These are phyloP conservation scores for Amblyopsis rosae DNA, from an alignment of 2,113 vertebrate species.

Conservation along the genomic window DNA sequence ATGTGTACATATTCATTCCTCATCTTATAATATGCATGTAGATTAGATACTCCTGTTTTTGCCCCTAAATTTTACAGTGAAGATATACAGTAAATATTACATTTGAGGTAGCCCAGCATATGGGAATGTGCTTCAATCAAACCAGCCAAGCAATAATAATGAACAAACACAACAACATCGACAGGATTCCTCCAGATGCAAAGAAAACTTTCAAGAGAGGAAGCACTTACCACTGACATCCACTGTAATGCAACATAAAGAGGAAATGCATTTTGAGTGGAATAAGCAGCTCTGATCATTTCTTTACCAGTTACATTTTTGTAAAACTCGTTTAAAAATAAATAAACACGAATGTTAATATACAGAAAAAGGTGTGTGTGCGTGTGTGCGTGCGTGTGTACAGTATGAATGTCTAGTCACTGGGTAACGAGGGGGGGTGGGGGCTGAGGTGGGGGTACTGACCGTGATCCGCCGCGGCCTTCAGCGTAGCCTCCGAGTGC, in stretches of 20 bases:
- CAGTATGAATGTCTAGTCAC: constrained; percentile 9
- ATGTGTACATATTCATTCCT: too few species aligned
- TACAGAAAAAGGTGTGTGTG: not conserved
- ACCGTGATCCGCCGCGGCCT: constrained; percentile 91
- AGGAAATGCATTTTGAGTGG: constrained; percentile 20
- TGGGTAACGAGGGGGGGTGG: not conserved
- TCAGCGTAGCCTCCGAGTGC: constrained; percentile 96
- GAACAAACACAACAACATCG: not conserved
- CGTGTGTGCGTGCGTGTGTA: not conserved
- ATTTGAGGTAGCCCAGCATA: not conserved
- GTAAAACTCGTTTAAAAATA: not conserved
- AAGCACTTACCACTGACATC: constrained; percentile 65
- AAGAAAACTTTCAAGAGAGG: not conserved
- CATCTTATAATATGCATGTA: too few species aligned
- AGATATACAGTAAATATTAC: not conserved
- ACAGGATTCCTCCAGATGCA: not conserved
- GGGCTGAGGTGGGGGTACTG: constrained; percentile 67
- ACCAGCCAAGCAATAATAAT: not conserved
- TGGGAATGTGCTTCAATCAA: not conserved
- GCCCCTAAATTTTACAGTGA: not conserved
- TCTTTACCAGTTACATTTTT: too few species aligned
- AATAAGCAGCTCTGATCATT: not conserved
- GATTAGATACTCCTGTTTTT: not conserved
- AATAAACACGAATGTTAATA: constrained; percentile 11
- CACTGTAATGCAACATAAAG: constrained; percentile 56